Evolutionary conservation across 2,797 vertebrate species (phyloP).

Genomic region (Sebastes flavidus): DNA sequence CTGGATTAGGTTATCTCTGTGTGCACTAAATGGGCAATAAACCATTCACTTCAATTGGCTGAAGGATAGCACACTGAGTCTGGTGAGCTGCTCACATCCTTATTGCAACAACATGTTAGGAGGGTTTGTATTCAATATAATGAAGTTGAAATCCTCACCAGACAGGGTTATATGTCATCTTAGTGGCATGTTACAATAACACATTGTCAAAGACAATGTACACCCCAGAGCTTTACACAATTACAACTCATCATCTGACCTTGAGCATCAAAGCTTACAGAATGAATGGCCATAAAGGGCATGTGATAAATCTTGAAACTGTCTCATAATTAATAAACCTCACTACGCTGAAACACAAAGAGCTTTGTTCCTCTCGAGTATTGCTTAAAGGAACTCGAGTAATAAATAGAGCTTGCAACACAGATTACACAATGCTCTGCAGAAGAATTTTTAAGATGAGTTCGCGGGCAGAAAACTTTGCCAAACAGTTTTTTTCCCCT

Average conservation of each 20-base stretch:
- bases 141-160: not conserved
- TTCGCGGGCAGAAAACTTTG: not conserved
- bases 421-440: not conserved
- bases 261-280: slow-evolving; percentile 10
- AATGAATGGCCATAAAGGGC: slow-evolving; percentile 7
- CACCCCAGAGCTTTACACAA: not conserved
- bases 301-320: not conserved
- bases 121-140: not conserved
- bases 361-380: slow-evolving; percentile 6
- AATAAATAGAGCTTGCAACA: slow-evolving; percentile 9
- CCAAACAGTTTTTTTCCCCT: slow-evolving; percentile 10
- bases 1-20: slow-evolving; percentile 42
- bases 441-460: slow-evolving; percentile 1
- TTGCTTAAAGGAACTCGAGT: not conserved
- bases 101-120: not conserved
- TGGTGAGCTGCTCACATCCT: not conserved
- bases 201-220: not conserved
- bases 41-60: slow-evolving; percentile 11
- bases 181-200: not conserved
- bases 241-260: not conserved
- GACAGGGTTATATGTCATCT: not conserved
- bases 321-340: slow-evolving; percentile 13
- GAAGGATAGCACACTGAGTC: not conserved
- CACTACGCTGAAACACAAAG: not conserved
- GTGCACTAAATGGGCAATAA: slow-evolving; percentile 42